Evolutionary conservation across 2,797 vertebrate species (phyloP).

Genomic region (Taeniopygia guttata): DNA sequence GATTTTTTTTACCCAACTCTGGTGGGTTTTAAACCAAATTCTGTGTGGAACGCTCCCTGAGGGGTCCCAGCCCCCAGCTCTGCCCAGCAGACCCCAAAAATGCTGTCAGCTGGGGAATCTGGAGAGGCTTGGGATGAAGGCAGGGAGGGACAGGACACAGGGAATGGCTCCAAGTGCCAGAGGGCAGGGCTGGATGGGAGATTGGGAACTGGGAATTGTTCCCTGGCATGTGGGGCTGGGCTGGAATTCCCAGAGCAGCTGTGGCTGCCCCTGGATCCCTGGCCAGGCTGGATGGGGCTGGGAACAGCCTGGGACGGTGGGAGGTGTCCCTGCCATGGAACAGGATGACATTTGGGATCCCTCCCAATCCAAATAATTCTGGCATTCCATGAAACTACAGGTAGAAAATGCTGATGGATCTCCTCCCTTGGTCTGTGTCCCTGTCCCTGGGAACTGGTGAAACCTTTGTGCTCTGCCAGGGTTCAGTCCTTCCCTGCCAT

Average conservation of each 20-base stretch:
- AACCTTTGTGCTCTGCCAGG: background rate
- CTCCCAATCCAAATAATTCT: background rate
- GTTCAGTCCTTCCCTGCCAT: background rate
- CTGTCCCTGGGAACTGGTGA: background rate
- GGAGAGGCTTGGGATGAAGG: background rate
- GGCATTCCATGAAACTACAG: background rate
- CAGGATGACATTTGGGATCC: rapidly evolving
- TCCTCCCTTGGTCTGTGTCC: rapidly evolving
- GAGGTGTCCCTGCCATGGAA: background rate
- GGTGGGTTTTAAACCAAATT: background rate
- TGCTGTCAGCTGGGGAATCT: background rate
- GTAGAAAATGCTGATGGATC: background rate
- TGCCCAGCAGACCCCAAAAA: background rate
- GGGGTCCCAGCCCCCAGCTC: background rate
- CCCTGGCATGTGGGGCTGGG: background rate
- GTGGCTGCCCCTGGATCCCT: background rate
- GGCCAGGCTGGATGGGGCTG: background rate
- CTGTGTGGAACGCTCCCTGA: background rate
- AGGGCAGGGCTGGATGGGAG: background rate
- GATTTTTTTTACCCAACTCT: background rate
- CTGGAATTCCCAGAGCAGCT: background rate
- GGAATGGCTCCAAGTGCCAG: background rate
- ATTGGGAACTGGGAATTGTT: background rate
- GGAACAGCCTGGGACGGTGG: background rate
- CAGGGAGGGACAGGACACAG: background rate